A percentile compares a stretch with the other conserved stretches of the same genome.
Evolutionary conservation across 2,888 invertebrate species (phyloP).

Genomic region (Synanthedon vespiformis): DNA sequence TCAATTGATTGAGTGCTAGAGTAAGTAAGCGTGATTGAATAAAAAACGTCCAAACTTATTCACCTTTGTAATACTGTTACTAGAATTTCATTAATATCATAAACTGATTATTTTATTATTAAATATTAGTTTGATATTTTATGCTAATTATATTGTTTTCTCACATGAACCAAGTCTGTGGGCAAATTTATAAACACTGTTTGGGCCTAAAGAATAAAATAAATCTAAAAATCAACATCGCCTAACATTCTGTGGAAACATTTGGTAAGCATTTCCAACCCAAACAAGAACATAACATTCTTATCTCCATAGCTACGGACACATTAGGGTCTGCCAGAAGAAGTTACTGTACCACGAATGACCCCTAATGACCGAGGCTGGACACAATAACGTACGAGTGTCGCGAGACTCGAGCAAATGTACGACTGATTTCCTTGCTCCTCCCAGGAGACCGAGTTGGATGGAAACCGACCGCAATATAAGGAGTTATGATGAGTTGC

Average conservation of each 20-base stretch:
- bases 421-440: slow-evolving; percentile 35
- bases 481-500: slow-evolving; percentile 27
- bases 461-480: slow-evolving; percentile 16
- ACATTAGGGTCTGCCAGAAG: slow-evolving; percentile 29
- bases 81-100: too few species aligned
- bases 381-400: slow-evolving; percentile 37
- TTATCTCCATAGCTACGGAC: slow-evolving; percentile 11
- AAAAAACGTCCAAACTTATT: too few species aligned
- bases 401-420: slow-evolving; percentile 23
- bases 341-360: slow-evolving; percentile 42
- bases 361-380: slow-evolving; percentile 47
- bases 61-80: too few species aligned
- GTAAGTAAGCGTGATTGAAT: too few species aligned
- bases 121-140: too few species aligned
- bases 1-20: too few species aligned
- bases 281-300: neutral
- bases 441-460: slow-evolving; percentile 27
- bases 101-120: too few species aligned
- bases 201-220: too few species aligned
- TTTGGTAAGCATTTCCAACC: neutral
- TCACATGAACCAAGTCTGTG: too few species aligned
- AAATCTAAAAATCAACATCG: too few species aligned
- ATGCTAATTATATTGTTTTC: too few species aligned
- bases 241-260: neutral
- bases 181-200: too few species aligned